Evolutionary conservation across 2,113 vertebrate genomes (phyloP), one percentile per base, ranked within the genome.

Genomic region (Phodopus roborovskii): DNA sequence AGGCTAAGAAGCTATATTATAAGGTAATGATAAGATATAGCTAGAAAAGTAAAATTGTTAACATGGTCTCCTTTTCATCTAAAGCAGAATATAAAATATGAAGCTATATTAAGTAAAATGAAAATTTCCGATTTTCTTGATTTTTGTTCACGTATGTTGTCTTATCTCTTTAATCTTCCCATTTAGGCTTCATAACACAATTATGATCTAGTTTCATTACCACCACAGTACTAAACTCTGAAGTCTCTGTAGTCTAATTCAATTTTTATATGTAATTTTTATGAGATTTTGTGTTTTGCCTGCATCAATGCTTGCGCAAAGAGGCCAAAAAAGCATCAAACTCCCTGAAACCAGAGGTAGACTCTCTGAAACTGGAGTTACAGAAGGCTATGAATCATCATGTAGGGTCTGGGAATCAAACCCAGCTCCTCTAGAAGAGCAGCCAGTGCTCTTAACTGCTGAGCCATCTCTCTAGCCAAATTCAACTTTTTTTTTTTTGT

Each of bases 131-230:
- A 60, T 3, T 70, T 88, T 62, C 58, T 93, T 93, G 39, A 79
- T 30, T 30, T 64, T 30, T 64, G 7, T 70, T 26, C 36, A n/a
- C 28, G 11, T 60, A 36, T 28, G 12, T 19, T 82, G 28, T 79
- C 73, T 75, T 73, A 68, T 75, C 50, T 93, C 11, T 96, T 88
- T 81, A 81, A 68, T 45, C 39, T 5, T 89, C 7, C 42, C 28
- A 88, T 85, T 91, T 60, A 93, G 22, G 83, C 39, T 91, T 91
- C 48, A 74, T 39, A 36, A 77, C 16, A 91, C 73, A 75, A 28
- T 42, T 58, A n/a, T 77, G 71, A 64, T 42, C 73, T 87, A 70
- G 39, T 74, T 92, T 90, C 60, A 26, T 12, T 66, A 70, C 45
- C 42, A 89, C 3, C 30, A 86, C 24, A 60, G 53, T 60, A 77